Evolutionary conservation across 2,797 vertebrate genomes (phyloP).

Genomic region (Sebastes trivittatus): DNA sequence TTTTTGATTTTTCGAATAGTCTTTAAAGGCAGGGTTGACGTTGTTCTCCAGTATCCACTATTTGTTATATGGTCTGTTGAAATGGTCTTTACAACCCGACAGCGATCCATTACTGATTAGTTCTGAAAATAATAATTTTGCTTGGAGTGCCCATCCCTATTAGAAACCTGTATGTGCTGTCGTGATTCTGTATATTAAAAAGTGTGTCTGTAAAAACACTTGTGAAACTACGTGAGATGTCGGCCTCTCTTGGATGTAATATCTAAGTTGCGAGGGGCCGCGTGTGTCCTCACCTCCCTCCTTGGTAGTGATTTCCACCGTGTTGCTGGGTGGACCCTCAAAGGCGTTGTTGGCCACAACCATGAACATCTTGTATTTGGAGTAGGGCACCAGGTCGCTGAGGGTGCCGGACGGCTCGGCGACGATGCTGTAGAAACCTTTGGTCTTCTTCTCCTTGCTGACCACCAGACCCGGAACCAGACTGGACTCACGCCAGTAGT

Average conservation of each 20-base stretch:
- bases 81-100: no score
- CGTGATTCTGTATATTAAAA: not conserved
- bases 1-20: no score
- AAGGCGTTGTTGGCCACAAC: conserved; percentile 91
- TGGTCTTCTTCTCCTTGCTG: conserved; percentile 88
- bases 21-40: no score
- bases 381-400: conserved; percentile 90
- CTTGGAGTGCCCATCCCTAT: no score
- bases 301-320: conserved; percentile 90
- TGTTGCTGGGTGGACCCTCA: conserved; percentile 90
- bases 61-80: no score
- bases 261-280: no score
- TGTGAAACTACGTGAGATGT: not conserved
- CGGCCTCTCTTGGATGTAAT: not conserved
- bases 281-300: conserved; percentile 88
- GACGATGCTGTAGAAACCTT: conserved; percentile 87
- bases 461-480: conserved; percentile 89
- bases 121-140: not conserved
- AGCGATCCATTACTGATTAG: not conserved
- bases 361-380: conserved; percentile 95
- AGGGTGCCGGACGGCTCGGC: conserved; percentile 87
- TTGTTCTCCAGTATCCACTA: no score
- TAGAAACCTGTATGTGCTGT: not conserved
- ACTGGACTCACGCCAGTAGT: conserved; percentile 96
- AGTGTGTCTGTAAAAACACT: not conserved